These are phyloP conservation scores for Chelonus insularis DNA, from an alignment of 1,140 invertebrate species.

Conservation along the genomic window DNA sequence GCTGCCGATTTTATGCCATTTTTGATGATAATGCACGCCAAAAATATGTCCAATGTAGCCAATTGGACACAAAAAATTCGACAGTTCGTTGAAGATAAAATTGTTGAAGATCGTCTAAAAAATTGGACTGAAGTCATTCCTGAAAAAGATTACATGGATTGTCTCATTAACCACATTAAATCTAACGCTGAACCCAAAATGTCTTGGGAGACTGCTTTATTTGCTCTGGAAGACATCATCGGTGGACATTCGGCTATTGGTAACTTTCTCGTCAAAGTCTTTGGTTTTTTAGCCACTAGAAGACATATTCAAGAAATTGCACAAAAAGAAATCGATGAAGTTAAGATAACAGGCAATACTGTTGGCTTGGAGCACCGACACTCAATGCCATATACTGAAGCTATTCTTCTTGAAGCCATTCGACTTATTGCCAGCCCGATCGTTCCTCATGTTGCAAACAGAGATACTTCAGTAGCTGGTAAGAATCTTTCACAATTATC, in stretches of 20 bases:
- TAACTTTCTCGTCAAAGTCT: slow-evolving; percentile 77
- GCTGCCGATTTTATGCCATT: slow-evolving; percentile 87
- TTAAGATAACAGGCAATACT: slow-evolving; percentile 53
- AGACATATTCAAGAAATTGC: slow-evolving; percentile 69
- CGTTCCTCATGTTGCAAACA: slow-evolving; percentile 85
- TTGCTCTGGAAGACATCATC: slow-evolving; percentile 82
- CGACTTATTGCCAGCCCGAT: slow-evolving; percentile 83
- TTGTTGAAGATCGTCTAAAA: slow-evolving; percentile 68
- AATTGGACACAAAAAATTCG: slow-evolving; percentile 72
- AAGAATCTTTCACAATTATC: slow-evolving; percentile 26
- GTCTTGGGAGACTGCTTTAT: slow-evolving; percentile 74
- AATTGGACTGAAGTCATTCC: slow-evolving; percentile 60
- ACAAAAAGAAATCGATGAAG: slow-evolving; percentile 69
- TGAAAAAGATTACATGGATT: slow-evolving; percentile 70
- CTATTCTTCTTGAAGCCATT: slow-evolving; percentile 78
- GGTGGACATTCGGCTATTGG: slow-evolving; percentile 86
- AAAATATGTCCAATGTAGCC: slow-evolving; percentile 70
- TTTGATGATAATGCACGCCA: slow-evolving; percentile 72
- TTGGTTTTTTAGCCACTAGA: slow-evolving; percentile 69
- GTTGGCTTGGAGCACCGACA: slow-evolving; percentile 70
- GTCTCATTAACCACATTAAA: slow-evolving; percentile 71
- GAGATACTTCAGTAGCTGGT: slow-evolving; percentile 72
- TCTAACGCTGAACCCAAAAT: slow-evolving; percentile 61
- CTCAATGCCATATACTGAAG: slow-evolving; percentile 80
- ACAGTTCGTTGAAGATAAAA: slow-evolving; percentile 73